Percentiles rank a stretch among this genome's conserved stretches.
Evolutionary conservation across 2,888 invertebrate species (phyloP).

Genomic region (Harpalus rufipes): DNA sequence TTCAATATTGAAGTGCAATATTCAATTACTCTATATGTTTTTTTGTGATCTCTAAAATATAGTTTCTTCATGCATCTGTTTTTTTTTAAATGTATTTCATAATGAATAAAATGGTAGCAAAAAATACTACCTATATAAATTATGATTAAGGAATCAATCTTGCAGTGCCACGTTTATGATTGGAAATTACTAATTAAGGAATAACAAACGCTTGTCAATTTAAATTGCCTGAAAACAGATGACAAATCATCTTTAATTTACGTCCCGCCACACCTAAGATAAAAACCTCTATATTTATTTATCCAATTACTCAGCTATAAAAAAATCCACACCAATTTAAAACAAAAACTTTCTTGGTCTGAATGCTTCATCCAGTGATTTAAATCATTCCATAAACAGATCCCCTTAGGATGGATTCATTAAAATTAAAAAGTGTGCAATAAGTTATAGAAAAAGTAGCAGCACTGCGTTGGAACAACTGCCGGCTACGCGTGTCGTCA

Average conservation of each 20-base stretch:
- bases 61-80: too few relatives aligned
- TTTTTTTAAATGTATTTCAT: too few relatives aligned
- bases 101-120: too few relatives aligned
- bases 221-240: background rate
- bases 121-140: too few relatives aligned
- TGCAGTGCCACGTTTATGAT: too few relatives aligned
- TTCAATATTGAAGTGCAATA: too few relatives aligned
- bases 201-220: background rate
- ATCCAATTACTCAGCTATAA: background rate
- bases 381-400: constrained; percentile 41
- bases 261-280: background rate
- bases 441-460: constrained; percentile 54
- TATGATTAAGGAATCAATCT: too few relatives aligned
- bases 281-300: constrained; percentile 1
- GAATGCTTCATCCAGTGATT: constrained; percentile 20
- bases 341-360: background rate
- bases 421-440: constrained; percentile 53
- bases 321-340: background rate
- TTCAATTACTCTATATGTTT: too few relatives aligned
- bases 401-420: constrained; percentile 37
- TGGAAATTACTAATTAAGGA: background rate
- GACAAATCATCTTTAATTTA: background rate
- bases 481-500: constrained; percentile 30
- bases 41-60: too few relatives aligned
- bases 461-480: constrained; percentile 15